Conservation (phyloP, 2,113 vertebrate genomes). For the Aptenodytes forsteri region DNA sequence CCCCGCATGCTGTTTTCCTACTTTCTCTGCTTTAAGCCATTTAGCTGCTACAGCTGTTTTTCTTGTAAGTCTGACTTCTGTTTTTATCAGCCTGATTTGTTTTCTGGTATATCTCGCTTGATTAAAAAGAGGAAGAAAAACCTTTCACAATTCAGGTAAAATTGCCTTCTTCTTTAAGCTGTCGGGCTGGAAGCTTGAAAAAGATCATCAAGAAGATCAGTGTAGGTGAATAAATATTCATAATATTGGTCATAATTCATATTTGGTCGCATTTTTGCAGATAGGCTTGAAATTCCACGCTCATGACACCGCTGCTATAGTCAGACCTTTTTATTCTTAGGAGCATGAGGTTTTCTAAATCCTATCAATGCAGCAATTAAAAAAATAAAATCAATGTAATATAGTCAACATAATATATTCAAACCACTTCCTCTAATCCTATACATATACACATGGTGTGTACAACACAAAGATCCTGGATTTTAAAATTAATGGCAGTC, state of each 20-base stretch:
- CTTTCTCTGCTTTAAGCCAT: slow-evolving; percentile 61
- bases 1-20: slow-evolving; percentile 53
- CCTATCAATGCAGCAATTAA: neutral
- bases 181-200: neutral
- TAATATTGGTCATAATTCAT: slow-evolving; percentile 56
- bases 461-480: neutral
- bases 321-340: neutral
- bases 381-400: neutral
- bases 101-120: slow-evolving; percentile 37
- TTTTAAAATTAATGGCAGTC: neutral
- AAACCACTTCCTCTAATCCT: neutral
- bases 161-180: neutral
- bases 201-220: slow-evolving; percentile 50
- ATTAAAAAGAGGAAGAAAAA: slow-evolving; percentile 53
- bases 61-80: slow-evolving; percentile 43
- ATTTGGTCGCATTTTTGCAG: slow-evolving; percentile 21
- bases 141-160: slow-evolving; percentile 25
- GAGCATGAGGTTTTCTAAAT: neutral
- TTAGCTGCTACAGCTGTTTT: slow-evolving; percentile 65
- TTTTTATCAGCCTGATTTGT: slow-evolving; percentile 65
- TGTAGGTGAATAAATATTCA: slow-evolving; percentile 50
- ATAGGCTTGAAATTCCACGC: neutral
- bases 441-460: rapidly evolving
- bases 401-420: neutral
- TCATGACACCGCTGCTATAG: neutral